Conservation (phyloP, 2,888 invertebrate species). For the Phyto melanocephala region DNA sequence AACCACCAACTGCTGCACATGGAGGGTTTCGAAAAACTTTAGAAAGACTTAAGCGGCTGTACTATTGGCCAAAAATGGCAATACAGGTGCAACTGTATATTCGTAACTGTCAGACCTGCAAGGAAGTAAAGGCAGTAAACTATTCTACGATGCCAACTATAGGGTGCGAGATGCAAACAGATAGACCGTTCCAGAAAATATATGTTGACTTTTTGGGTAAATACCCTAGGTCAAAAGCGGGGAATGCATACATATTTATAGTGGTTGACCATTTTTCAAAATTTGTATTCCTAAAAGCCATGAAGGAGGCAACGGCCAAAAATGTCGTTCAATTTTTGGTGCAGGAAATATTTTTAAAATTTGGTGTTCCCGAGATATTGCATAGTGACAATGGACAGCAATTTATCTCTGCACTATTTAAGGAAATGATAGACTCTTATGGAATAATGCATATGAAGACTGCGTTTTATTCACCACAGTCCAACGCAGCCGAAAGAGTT, state of each 20-base stretch:
- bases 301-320: neutral
- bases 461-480: neutral
- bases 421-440: neutral
- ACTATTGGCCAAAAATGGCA: neutral
- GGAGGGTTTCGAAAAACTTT: no score
- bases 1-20: no score
- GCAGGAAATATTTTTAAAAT: neutral
- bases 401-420: neutral
- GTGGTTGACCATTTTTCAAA: no score
- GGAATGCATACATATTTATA: neutral
- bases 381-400: no score
- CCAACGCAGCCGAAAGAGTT: neutral
- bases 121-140: slow-evolving; percentile 1
- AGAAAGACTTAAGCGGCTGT: no score
- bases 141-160: neutral
- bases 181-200: no score
- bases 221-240: no score
- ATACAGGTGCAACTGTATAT: neutral
- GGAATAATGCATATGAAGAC: neutral
- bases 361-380: neutral
- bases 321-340: neutral
- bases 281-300: neutral
- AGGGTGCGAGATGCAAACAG: neutral
- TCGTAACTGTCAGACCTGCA: neutral
- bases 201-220: no score